phyloP scores from a whole-genome alignment of 2,797 vertebrate species.

The Xerus rutilus region DNA sequence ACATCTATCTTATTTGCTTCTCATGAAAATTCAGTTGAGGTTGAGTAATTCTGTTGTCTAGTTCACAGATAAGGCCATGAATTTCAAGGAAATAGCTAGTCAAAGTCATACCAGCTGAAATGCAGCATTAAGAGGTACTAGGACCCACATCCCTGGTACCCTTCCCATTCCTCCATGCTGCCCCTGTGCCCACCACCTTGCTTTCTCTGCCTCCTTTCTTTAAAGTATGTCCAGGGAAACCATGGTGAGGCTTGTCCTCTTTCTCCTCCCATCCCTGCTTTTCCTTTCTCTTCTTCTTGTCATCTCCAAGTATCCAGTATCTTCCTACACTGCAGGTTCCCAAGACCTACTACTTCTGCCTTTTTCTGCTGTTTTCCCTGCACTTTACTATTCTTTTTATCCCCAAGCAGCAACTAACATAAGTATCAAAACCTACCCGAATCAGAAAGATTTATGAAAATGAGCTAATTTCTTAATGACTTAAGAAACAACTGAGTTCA shows the following conservation, averaged over 20 bases:
- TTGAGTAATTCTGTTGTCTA: background rate
- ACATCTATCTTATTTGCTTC: background rate
- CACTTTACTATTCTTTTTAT: background rate
- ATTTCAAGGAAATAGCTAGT: background rate
- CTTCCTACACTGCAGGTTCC: background rate
- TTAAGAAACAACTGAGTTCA: constrained; percentile 15
- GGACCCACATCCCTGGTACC: background rate
- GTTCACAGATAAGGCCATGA: background rate
- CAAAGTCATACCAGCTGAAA: background rate
- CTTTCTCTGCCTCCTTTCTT: background rate
- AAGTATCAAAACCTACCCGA: background rate
- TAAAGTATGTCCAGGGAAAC: background rate
- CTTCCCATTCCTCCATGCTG: background rate
- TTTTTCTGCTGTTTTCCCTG: background rate
- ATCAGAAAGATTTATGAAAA: background rate
- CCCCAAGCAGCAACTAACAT: background rate
- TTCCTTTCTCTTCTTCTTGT: background rate
- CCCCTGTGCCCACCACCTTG: background rate
- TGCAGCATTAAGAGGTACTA: background rate
- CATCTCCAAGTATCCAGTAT: background rate
- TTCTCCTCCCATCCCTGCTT: background rate
- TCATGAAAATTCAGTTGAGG: background rate
- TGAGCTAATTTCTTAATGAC: background rate
- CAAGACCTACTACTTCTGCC: background rate
- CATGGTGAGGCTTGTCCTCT: background rate